Evolutionary conservation across 2,797 vertebrate species (phyloP), one percentile per base, ranked within the genome.

Genomic region (Sebastes wilsoni): DNA sequence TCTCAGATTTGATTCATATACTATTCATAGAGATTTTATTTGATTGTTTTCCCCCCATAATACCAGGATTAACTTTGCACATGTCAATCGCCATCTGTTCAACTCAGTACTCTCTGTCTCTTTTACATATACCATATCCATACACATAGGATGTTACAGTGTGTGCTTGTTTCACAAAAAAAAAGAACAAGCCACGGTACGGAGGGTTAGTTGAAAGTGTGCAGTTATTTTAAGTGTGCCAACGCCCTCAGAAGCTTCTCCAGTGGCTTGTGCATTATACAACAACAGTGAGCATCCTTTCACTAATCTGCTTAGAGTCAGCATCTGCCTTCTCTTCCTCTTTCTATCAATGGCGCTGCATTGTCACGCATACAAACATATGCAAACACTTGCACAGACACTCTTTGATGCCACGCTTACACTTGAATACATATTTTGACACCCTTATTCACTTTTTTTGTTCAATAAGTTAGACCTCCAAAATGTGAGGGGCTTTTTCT

Each of bases 301-400:
- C 68, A 79, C 74, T 92, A 91, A 89, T 91, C 88, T 85, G 58
- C 80, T 89, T 88, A 86, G 66, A 90, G 80, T 89, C 81, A 82
- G 84, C 76, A 92, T 94, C 86, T 93, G 84, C 73, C 65, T 64
- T 77, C 67, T 88, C 79, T 93, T 80, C 65, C 83, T 88, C 68
- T 83, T 81, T 88, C 72, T 87, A 54, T 73, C 78, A 72, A 1
- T 86, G 62, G 54, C 30, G 70, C 25, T 59, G 42, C 7, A 64
- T 77, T 66, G n/a, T 72, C 49, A 77, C 28, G 0, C 22, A 75
- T 4, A 55, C 32, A 74, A 4, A 77, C 69, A 60, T 8, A 74
- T 36, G 28, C 49, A 78, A 25, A 70, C 9, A 64, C 73, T 54
- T 49, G 14, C 36, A 49, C 23, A 59, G 20, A 62, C 16, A 73